Evolutionary conservation across 2,113 vertebrate genomes (phyloP).

Genomic region (Burhinus bistriatus): DNA sequence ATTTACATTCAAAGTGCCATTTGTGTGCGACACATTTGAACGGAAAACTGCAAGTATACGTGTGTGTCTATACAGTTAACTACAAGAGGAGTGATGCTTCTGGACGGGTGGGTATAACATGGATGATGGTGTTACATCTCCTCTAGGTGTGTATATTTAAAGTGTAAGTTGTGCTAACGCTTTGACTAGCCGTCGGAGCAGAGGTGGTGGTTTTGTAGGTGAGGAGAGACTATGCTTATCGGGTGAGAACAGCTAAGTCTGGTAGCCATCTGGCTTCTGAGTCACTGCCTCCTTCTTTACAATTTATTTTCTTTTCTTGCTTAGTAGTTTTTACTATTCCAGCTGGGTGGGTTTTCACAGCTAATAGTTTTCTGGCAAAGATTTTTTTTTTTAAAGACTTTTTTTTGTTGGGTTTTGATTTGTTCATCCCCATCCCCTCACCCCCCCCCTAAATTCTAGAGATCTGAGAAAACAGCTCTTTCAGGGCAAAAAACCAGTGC

Average conservation of each 20-base stretch:
- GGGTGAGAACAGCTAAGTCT: background rate
- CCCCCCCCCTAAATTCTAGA: background rate
- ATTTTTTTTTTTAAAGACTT: background rate
- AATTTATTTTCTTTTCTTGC: background rate
- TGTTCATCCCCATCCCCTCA: background rate
- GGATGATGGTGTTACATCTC: background rate
- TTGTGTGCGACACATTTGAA: background rate
- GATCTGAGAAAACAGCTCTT: background rate
- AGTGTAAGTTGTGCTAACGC: background rate
- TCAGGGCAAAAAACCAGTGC: background rate
- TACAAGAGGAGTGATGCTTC: background rate
- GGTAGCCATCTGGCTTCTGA: background rate
- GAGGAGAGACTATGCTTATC: background rate
- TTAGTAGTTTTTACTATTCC: background rate
- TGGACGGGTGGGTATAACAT: background rate
- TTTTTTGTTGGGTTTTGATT: background rate
- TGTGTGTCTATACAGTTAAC: background rate
- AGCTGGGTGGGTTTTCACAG: background rate
- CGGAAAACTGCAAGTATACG: background rate
- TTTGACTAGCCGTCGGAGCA: background rate
- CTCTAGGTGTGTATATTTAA: background rate
- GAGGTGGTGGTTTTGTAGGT: background rate
- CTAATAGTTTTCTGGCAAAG: background rate
- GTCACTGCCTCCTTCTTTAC: background rate
- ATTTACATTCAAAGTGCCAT: fast-evolving